These are phyloP conservation scores for Aix galericulata DNA, from an alignment of 2,113 vertebrate species.

Conservation along the genomic window DNA sequence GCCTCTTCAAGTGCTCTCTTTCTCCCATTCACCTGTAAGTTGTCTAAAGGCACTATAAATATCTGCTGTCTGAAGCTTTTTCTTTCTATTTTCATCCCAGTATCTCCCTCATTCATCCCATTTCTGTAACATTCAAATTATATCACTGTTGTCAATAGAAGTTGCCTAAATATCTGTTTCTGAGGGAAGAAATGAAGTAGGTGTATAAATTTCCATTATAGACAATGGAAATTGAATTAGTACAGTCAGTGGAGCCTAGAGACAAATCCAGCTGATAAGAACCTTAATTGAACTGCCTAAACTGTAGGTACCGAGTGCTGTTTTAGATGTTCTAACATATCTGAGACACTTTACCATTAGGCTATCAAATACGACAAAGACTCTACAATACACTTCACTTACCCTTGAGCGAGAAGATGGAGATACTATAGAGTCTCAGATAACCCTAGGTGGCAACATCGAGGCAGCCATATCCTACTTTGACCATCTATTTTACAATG, in stretches of 20 bases:
- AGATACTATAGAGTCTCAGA: neutral
- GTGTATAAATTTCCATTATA: neutral
- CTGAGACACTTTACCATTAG: neutral
- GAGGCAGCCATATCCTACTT: neutral
- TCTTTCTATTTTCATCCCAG: neutral
- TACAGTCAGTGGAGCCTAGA: neutral
- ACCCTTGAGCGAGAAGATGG: neutral
- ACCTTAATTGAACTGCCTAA: neutral
- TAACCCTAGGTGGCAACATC: neutral
- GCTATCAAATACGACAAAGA: neutral
- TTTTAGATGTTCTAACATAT: slow-evolving; percentile 10
- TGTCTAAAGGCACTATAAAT: neutral
- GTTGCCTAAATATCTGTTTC: neutral
- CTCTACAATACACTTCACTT: neutral
- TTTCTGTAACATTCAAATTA: neutral
- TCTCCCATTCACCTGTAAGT: neutral
- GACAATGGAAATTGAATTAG: neutral
- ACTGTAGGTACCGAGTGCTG: neutral
- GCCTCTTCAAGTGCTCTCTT: neutral
- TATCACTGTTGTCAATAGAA: neutral
- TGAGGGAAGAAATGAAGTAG: neutral
- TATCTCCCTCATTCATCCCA: neutral
- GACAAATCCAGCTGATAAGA: slow-evolving; percentile 17
- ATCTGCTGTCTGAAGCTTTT: neutral
- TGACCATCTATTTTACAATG: neutral